Evolutionary conservation across 2,113 vertebrate genomes (phyloP).

Genomic region (Gyps fulvus): DNA sequence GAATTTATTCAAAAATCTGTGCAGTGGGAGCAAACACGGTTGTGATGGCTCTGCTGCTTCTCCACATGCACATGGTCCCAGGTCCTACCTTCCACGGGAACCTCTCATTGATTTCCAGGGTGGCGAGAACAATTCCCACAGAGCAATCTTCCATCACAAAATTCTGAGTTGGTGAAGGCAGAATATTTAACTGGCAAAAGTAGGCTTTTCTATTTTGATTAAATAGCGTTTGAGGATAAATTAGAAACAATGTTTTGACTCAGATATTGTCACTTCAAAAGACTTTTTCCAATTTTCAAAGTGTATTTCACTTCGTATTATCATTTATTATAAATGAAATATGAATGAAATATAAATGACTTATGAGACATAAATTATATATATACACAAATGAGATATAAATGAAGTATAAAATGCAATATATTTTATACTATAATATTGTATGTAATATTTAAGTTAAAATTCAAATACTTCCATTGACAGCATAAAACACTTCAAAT

Average conservation of each 20-base stretch:
- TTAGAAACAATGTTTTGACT: neutral
- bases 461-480: neutral
- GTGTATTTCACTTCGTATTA: neutral
- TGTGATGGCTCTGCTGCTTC: neutral
- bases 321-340: constrained; percentile 6
- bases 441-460: neutral
- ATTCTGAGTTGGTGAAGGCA: neutral
- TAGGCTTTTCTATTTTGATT: neutral
- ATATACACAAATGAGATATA: constrained; percentile 17
- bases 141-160: neutral
- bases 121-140: fast-evolving
- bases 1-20: neutral
- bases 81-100: fast-evolving
- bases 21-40: neutral
- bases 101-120: neutral
- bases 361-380: neutral
- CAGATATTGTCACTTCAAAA: neutral
- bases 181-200: neutral
- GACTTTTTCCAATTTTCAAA: neutral
- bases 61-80: fast-evolving
- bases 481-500: neutral
- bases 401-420: neutral
- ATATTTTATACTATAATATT: neutral
- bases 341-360: neutral
- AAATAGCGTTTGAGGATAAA: neutral